These are phyloP conservation scores for Botia kubotai DNA, from an alignment of 2,797 vertebrate genomes.

Conservation along the genomic window DNA sequence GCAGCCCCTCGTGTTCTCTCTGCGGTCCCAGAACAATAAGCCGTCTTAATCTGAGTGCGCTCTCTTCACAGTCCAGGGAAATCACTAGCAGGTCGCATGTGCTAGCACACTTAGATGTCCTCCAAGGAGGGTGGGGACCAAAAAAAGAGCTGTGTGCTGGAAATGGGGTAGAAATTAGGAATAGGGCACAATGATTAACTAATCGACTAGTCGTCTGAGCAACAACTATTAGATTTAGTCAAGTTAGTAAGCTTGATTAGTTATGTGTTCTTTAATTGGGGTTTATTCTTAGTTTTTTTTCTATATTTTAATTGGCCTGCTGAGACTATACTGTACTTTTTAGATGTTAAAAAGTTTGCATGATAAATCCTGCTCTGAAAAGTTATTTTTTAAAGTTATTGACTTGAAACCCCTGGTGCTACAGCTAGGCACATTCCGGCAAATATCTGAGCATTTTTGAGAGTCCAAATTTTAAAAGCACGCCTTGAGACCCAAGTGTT, in stretches of 20 bases:
- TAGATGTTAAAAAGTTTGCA: no score
- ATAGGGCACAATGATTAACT: not conserved
- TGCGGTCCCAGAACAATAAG: constrained; percentile 30
- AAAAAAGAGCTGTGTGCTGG: constrained; percentile 16
- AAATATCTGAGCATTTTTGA: no score
- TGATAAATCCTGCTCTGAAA: no score
- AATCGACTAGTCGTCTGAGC: not conserved
- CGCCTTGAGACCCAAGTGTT: not conserved
- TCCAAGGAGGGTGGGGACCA: not conserved
- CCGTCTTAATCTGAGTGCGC: constrained; percentile 13
- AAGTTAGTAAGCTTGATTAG: not conserved
- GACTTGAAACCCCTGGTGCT: no score
- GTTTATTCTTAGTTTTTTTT: not conserved
- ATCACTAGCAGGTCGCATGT: constrained; percentile 4
- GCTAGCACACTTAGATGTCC: constrained; percentile 23
- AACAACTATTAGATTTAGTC: no score
- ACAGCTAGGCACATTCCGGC: no score
- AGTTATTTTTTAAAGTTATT: no score
- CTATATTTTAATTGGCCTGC: not conserved
- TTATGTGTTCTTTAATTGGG: no score
- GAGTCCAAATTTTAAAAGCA: no score
- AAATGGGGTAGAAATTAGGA: not conserved
- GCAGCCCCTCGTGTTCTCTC: constrained; percentile 23
- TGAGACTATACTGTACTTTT: no score
- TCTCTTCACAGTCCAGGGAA: constrained; percentile 11